Evolutionary conservation across 2,797 vertebrate genomes (phyloP), one percentile per base, ranked within the genome.

Genomic region (Syndactyla subalaris): DNA sequence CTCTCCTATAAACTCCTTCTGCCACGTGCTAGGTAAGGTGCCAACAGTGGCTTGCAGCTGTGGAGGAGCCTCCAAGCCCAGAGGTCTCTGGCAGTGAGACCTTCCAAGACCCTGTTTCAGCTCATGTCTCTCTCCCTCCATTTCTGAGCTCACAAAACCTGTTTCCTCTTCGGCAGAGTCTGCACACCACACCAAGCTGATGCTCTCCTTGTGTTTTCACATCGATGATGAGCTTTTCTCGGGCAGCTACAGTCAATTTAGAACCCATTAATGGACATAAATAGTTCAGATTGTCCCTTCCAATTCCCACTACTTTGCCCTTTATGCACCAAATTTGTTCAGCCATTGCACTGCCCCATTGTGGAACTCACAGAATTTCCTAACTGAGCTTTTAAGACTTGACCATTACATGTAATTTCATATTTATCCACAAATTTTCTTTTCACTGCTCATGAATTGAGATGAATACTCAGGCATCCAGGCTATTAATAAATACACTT

Each of bases 401-500:
- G 67, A 90, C 55, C 68, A 65, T 88, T 82, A 65, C 45, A 46
- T 20, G 38, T 43, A 61, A 34, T 88, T 95, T 93, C 43, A 27
- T 92, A 93, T 86, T 92, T 95, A 79, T 93, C 66, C 88, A 95
- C 82, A 63, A 14, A 67, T 93, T 92, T 85, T 83, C 48, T 90
- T 91, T 85, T 81, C 76, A 45, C 65, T 85, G 57, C 49, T 39
- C 54, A 13, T 57, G 32, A 21, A 73, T 21, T 85, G 78, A 79
- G 88, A 93, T 21, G 34, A 92, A 89, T 79, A 59, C 36, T 78
- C 66, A 81, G 78, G 65, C 93, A 62, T 82, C 55, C 10, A 10
- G 51, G 79, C 92, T 94, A 92, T 94, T 96, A 97, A 97, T 96
- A 94, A 97, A 80, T 88, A 48, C 55, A 75, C 79, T 96, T 92